phyloP scores from a whole-genome alignment of 2,113 vertebrate species.

The Chunga burmeisteri region DNA sequence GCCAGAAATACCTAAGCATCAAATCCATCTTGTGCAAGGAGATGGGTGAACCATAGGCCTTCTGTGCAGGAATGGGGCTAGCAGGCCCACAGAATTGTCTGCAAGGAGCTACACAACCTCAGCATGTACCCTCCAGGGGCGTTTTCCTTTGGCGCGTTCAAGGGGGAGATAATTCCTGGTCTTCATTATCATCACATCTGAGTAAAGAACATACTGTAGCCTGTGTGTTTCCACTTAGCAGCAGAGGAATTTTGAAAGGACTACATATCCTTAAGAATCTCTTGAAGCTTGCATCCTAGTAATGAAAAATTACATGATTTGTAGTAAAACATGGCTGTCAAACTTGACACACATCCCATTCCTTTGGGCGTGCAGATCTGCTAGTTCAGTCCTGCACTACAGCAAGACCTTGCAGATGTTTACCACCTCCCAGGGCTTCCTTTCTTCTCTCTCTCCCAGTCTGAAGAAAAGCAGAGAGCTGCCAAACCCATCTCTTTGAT shows the following conservation, averaged over 20 bases:
- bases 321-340: background rate
- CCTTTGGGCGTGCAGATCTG: background rate
- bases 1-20: background rate
- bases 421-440: background rate
- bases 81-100: background rate
- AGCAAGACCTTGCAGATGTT: background rate
- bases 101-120: background rate
- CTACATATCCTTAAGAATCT: background rate
- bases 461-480: background rate
- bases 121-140: background rate
- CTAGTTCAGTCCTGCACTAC: background rate
- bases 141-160: background rate
- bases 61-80: background rate
- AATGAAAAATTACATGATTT: background rate
- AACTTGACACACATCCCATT: background rate
- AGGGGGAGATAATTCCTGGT: background rate
- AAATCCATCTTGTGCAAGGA: background rate
- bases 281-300: background rate
- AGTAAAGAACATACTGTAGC: background rate
- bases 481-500: background rate
- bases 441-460: background rate
- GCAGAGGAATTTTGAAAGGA: background rate
- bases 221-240: background rate
- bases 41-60: background rate
- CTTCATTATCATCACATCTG: background rate